Percentiles rank a stretch among this genome's conserved stretches.
phyloP scores from a whole-genome alignment of 37 sponge, comb jelly and placozoan species.

The Cliona cf. orientalis region DNA sequence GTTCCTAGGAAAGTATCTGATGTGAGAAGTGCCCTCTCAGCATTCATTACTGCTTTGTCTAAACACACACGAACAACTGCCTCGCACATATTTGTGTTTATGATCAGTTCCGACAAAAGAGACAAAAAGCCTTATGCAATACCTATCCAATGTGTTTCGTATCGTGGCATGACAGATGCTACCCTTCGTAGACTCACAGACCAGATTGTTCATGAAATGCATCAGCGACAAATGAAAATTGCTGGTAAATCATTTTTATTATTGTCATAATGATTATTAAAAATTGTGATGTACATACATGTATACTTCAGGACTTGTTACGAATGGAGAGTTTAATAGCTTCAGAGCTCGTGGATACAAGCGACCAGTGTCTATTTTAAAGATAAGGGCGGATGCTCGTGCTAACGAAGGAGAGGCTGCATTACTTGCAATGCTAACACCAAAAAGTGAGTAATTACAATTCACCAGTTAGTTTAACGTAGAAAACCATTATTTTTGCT shows the following conservation, averaged over 20 bases:
- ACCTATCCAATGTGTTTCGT: conserved; percentile 46
- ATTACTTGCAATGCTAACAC: conserved; percentile 1
- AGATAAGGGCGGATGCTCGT: conserved; percentile 3
- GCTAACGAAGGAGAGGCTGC: background rate
- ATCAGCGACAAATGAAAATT: background rate
- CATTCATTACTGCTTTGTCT: background rate
- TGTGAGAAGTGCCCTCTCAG: too few relatives aligned
- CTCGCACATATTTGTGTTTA: conserved; percentile 1
- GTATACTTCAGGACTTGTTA: conserved; percentile 1
- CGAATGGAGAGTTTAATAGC: conserved; percentile 12
- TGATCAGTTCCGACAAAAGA: conserved; percentile 37
- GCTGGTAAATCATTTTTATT: conserved; percentile 1
- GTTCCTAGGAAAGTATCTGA: too few relatives aligned
- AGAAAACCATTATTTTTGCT: background rate
- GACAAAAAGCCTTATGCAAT: conserved; percentile 40
- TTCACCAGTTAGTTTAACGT: background rate
- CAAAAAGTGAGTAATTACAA: background rate
- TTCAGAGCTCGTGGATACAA: background rate
- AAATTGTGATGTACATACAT: background rate
- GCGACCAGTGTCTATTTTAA: conserved; percentile 1
- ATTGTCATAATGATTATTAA: background rate
- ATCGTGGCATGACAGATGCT: conserved; percentile 9
- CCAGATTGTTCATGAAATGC: background rate
- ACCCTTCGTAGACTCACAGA: background rate
- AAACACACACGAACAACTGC: conserved; percentile 2